A percentile compares a stretch with the other conserved stretches of the same genome.
These are phyloP conservation scores for Melanchra persicariae DNA, from an alignment of 2,888 invertebrate genomes.

Conservation along the genomic window DNA sequence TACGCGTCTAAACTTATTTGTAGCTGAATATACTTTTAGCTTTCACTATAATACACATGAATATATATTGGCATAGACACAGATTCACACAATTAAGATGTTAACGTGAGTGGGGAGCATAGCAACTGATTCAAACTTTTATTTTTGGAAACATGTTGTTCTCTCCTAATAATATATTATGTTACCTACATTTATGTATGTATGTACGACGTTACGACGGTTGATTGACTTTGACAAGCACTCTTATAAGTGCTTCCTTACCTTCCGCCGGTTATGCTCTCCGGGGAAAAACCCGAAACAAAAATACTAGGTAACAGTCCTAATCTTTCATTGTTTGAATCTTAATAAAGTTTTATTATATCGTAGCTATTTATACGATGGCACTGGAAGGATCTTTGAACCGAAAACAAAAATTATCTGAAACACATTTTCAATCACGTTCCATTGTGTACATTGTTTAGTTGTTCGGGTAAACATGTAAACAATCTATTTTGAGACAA, in stretches of 20 bases:
- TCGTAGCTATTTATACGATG: neutral
- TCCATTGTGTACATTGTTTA: slow-evolving; percentile 55
- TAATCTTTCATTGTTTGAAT: neutral
- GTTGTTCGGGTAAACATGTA: slow-evolving; percentile 44
- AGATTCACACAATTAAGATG: neutral
- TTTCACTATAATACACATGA: neutral
- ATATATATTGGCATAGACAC: neutral
- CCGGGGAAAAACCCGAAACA: neutral
- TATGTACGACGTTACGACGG: neutral
- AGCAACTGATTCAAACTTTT: neutral
- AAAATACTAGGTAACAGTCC: neutral
- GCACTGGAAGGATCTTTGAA: neutral
- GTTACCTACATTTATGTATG: neutral
- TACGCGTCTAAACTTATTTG: neutral
- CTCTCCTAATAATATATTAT: too few species aligned
- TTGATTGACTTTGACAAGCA: slow-evolving; percentile 49
- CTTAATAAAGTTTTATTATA: slow-evolving; percentile 3
- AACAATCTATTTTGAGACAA: slow-evolving; percentile 47
- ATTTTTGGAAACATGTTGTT: neutral
- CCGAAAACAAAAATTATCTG: slow-evolving; percentile 33
- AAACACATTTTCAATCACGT: slow-evolving; percentile 62
- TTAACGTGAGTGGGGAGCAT: neutral
- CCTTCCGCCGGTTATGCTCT: slow-evolving; percentile 12
- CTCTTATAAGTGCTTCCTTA: slow-evolving; percentile 45
- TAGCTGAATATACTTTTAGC: neutral